Evolutionary conservation across 23 tunicate species (phyloP), one percentile per base, ranked within the genome.

Genomic region (Oikopleura dioica): DNA sequence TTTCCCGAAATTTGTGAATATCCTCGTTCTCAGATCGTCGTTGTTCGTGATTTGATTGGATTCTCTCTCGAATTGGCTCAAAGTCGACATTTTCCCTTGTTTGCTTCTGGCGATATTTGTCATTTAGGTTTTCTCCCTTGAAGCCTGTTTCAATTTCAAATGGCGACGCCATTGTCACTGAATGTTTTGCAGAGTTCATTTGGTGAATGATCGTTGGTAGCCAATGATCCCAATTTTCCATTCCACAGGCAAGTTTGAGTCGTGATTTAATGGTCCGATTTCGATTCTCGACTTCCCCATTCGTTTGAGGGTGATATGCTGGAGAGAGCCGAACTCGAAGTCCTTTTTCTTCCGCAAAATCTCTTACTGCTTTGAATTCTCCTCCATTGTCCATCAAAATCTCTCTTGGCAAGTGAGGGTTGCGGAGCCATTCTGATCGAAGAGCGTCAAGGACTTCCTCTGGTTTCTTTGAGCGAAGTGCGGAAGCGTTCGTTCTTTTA

Each of bases 141-240:
- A n/a, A n/a, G n/a, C 72, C 72, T 2, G 72, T 63, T 63, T 63
- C 72, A 28, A 63, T 63, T 63, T 63, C 33, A 63, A 63, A 63
- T 24, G 72, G 72, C 32, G 72, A 12, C 30, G 26, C 16, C 26
- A 12, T 24, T 21, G 72, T 63, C 16, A 63, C 72, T 28, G 29
- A 23, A 28, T 63, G 29, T 21, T 23, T 63, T 28, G 33, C 2
- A 63, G 32, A 63, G 33, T 63, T 63, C 33, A 63, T 63, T 2
- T 23, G 5, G 2, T 28, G 72, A 24, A 63, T 21, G 2, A 63
- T 63, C 16, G 16, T 5, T 23, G 16, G 30, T 2, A 63, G 33
- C 16, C 2, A 23, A 2, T 63, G 4, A 31, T 63, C 72, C 72
- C 72, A 63, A 28, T 63, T 23, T 23, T 5, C 5, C 30, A 12